These are phyloP conservation scores for Morus bassanus DNA, from an alignment of 2,797 vertebrate species.

Conservation along the genomic window DNA sequence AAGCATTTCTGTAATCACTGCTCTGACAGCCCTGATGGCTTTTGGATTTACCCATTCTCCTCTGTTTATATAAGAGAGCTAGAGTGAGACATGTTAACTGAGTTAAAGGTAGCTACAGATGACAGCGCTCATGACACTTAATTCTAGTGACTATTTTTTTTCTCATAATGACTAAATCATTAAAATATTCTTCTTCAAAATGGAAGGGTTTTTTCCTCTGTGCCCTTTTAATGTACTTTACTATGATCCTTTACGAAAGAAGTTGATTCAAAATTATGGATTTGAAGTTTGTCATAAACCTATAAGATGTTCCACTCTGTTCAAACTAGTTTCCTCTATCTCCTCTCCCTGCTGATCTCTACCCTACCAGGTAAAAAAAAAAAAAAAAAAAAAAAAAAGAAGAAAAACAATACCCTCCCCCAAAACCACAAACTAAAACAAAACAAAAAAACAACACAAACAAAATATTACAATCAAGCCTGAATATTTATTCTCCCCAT, in stretches of 20 bases:
- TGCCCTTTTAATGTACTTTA: background rate
- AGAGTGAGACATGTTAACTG: background rate
- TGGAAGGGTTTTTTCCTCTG: fast-evolving
- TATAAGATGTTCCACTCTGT: background rate
- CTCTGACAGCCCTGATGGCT: background rate
- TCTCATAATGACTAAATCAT: background rate
- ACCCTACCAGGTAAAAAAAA: background rate
- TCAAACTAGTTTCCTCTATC: background rate
- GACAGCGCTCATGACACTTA: background rate
- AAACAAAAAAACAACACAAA: background rate
- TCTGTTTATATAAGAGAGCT: background rate
- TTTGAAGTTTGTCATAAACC: background rate
- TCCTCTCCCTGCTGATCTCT: background rate
- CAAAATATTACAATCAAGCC: background rate
- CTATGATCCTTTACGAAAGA: background rate
- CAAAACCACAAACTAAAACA: background rate
- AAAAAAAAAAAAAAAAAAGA: no score
- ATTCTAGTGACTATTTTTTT: background rate
- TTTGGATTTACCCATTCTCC: background rate
- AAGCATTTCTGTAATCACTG: background rate
- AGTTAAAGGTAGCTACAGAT: background rate
- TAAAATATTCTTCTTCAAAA: background rate
- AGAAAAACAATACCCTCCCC: no score
- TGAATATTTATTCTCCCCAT: background rate
- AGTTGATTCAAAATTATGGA: background rate